Evolutionary conservation across 53 echinoderm and acorn worm genomes (phyloP).

Genomic region (Antedon mediterranea): DNA sequence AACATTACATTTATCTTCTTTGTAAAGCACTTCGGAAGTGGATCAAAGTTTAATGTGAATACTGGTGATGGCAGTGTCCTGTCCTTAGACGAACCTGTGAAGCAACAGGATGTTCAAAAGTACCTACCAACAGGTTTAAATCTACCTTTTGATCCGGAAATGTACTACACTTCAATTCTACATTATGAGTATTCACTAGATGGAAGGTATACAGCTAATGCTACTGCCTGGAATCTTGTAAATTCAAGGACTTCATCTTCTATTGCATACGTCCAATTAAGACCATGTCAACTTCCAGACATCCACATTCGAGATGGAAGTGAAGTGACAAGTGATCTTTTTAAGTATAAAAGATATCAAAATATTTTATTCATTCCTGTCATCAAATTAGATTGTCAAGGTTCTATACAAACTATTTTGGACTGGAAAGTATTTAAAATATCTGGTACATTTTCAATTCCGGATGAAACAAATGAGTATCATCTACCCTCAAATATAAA

Average conservation of each 20-base stretch:
- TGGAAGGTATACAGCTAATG: constrained; percentile 30
- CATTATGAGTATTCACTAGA: constrained; percentile 31
- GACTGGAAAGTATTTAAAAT: constrained; percentile 52
- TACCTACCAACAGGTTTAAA: constrained; percentile 33
- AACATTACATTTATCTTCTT: constrained; percentile 47
- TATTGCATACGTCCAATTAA: constrained; percentile 30
- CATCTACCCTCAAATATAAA: constrained; percentile 20
- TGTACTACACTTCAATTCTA: constrained; percentile 28
- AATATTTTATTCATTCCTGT: constrained; percentile 26
- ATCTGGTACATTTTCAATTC: constrained; percentile 35
- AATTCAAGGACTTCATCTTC: constrained; percentile 16
- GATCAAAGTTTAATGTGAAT: constrained; percentile 28
- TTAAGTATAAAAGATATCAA: constrained; percentile 29
- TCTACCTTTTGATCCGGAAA: constrained; percentile 43
- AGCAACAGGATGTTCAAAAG: constrained; percentile 2
- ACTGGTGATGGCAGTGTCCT: constrained; percentile 49
- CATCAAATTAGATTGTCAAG: constrained; percentile 25
- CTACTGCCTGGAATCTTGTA: constrained; percentile 35
- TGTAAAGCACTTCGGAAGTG: constrained; percentile 28
- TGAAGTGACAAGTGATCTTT: constrained; percentile 16
- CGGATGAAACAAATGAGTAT: constrained; percentile 40
- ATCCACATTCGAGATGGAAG: constrained; percentile 51
- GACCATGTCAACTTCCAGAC: constrained; percentile 33
- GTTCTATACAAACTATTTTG: constrained; percentile 19
- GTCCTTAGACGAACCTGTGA: constrained; percentile 12